Conservation (phyloP, 1,140 invertebrate genomes). For the Trichonephila clavata region DNA sequence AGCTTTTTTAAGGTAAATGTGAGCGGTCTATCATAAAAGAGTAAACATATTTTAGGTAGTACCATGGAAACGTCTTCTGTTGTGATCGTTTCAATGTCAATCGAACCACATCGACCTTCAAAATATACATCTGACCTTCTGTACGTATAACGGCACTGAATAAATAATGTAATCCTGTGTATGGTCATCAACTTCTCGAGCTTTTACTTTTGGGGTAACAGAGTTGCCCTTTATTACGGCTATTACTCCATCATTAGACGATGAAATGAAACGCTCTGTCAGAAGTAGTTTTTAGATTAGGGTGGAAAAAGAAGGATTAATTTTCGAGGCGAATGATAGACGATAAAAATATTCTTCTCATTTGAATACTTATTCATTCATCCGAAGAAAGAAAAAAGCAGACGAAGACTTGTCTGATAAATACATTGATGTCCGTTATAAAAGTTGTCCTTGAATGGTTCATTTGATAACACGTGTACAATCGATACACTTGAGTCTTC, state of each 20-base stretch:
- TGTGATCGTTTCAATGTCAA: slow-evolving; percentile 53
- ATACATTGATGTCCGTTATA: neutral
- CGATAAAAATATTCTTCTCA: neutral
- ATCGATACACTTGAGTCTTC: too few relatives aligned
- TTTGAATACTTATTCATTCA: neutral
- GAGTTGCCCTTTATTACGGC: neutral
- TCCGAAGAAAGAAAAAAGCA: too few relatives aligned
- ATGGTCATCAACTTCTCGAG: slow-evolving; percentile 41
- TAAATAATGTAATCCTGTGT: slow-evolving; percentile 52
- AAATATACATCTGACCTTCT: slow-evolving; percentile 55
- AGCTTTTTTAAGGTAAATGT: neutral
- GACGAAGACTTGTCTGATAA: neutral
- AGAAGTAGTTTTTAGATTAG: neutral
- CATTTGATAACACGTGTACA: too few relatives aligned
- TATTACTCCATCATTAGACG: neutral
- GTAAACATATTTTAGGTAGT: neutral
- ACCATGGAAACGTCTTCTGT: slow-evolving; percentile 65
- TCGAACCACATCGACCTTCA: slow-evolving; percentile 66
- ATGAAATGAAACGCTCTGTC: neutral
- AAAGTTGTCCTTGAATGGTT: neutral
- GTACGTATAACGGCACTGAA: slow-evolving; percentile 44
- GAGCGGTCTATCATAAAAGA: neutral
- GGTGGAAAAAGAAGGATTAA: neutral
- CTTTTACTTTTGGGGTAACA: neutral
- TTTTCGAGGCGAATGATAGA: neutral